Percentiles rank a stretch among this genome's conserved stretches.
These are phyloP conservation scores for Ptilonorhynchus violaceus DNA, from an alignment of 2,113 vertebrate genomes.

Conservation along the genomic window DNA sequence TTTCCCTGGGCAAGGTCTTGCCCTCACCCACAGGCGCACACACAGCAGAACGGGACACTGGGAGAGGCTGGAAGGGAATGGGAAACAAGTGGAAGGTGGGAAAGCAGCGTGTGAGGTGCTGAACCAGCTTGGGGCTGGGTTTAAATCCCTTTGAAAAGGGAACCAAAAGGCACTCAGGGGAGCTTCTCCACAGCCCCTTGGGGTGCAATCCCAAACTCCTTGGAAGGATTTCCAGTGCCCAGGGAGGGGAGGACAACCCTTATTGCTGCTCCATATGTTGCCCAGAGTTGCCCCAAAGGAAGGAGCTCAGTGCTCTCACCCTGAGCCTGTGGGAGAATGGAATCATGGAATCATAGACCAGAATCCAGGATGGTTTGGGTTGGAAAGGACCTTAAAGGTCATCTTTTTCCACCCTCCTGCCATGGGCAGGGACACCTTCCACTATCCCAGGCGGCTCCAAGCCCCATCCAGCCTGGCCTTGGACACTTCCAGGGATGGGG, in stretches of 20 bases:
- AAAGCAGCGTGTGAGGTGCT: fast-evolving
- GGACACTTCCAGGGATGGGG: not conserved
- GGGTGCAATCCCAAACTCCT: not conserved
- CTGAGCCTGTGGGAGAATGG: not conserved
- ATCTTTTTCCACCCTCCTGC: not conserved
- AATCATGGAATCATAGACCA: not conserved
- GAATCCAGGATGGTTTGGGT: not conserved
- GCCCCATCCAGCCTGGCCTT: not conserved
- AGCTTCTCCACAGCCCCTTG: not conserved
- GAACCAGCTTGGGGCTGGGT: not conserved
- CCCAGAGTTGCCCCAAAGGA: not conserved
- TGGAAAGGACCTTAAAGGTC: not conserved
- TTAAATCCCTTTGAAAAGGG: not conserved
- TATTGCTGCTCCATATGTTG: not conserved
- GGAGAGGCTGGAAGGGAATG: not conserved
- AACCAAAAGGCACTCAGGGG: not conserved
- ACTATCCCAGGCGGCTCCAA: not conserved
- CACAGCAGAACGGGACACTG: not conserved
- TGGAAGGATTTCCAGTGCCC: not conserved
- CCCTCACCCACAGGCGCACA: not conserved
- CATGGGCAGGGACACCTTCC: not conserved
- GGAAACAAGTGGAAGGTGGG: not conserved
- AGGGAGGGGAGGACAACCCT: not conserved
- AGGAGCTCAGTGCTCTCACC: not conserved
- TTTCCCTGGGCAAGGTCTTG: not conserved